Conservation (phyloP, 2,113 vertebrate species). For the Microcebus lehilahytsara region DNA sequence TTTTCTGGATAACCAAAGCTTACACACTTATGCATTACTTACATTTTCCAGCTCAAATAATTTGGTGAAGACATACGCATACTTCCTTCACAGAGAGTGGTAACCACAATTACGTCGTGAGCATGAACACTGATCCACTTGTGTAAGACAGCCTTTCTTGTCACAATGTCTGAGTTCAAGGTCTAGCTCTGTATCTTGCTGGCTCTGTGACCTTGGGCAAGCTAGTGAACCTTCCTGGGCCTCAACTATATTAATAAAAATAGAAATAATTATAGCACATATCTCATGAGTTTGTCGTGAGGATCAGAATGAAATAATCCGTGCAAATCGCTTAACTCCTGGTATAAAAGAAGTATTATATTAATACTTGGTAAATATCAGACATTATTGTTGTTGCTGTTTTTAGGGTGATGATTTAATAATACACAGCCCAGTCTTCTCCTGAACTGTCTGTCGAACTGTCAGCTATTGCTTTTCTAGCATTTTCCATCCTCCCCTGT, state of each 20-base stretch:
- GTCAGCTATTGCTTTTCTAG: not conserved
- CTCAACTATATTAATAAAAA: not conserved
- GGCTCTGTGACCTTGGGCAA: not conserved
- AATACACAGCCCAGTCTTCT: not conserved
- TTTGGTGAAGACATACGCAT: not conserved
- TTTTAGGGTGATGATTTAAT: not conserved
- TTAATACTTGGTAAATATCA: not conserved
- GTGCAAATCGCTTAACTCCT: not conserved
- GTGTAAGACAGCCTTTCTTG: not conserved
- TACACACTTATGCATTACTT: not conserved
- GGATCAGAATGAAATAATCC: not conserved
- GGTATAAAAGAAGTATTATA: not conserved
- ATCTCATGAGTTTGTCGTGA: not conserved
- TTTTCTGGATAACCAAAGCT: not conserved
- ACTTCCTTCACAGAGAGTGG: not conserved
- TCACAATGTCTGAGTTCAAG: not conserved
- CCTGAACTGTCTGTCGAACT: not conserved
- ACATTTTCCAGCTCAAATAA: not conserved
- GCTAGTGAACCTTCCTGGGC: not conserved
- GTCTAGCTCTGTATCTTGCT: not conserved
- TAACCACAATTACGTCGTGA: not conserved
- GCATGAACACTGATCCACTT: not conserved
- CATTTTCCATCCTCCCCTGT: not conserved
- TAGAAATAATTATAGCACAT: not conserved
- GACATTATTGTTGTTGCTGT: not conserved